phyloP scores from a whole-genome alignment of 1,140 invertebrate species.

The Venustaconcha ellipsiformis region DNA sequence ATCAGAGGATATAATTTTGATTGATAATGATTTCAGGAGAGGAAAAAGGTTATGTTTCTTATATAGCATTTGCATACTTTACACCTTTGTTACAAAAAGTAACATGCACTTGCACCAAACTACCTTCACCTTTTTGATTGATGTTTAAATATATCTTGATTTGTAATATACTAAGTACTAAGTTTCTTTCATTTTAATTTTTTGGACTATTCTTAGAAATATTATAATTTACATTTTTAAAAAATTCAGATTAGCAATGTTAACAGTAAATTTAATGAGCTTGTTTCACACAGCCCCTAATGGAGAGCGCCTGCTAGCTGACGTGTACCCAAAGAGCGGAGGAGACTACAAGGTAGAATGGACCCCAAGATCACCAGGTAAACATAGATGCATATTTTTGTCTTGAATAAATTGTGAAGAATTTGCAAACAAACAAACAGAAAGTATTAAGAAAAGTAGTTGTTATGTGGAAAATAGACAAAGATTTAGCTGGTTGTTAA shows the following conservation, averaged over 20 bases:
- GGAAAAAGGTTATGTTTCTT: too few relatives aligned
- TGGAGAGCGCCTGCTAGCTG: constrained; percentile 89
- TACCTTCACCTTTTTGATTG: too few relatives aligned
- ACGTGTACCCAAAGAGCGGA: constrained; percentile 53
- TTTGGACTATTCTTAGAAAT: not conserved
- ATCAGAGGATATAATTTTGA: too few relatives aligned
- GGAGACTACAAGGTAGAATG: constrained; percentile 67
- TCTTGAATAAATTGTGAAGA: too few relatives aligned
- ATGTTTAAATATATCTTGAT: not conserved
- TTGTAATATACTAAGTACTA: too few relatives aligned
- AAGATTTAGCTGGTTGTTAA: too few relatives aligned
- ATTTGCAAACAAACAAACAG: not conserved
- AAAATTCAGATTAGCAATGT: not conserved
- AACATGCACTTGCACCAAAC: too few relatives aligned
- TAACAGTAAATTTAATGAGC: not conserved
- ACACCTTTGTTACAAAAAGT: too few relatives aligned
- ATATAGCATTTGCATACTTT: too few relatives aligned
- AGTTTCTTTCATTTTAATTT: not conserved
- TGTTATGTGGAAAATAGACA: too few relatives aligned
- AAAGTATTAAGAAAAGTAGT: too few relatives aligned
- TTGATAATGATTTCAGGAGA: too few relatives aligned
- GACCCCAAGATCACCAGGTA: constrained; percentile 62
- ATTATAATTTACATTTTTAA: not conserved
- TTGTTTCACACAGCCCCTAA: constrained; percentile 76
- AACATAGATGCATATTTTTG: constrained; percentile 4